Conservation (phyloP, 2,888 invertebrate genomes). For the Lasioglossum figueresi region DNA sequence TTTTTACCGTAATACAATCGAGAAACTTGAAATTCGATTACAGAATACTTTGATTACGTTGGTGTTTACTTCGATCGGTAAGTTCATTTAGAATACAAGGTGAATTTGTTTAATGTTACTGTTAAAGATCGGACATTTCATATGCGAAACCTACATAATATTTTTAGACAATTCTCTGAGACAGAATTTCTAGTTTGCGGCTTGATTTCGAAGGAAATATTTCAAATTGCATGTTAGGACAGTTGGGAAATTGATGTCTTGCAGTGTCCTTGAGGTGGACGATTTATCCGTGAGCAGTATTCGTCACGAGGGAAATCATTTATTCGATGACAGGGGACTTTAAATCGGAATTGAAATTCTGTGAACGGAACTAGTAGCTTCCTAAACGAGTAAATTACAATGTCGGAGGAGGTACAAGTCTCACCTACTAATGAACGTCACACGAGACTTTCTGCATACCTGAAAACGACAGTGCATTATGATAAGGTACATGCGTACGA, state of each 20-base stretch:
- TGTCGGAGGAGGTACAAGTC: conserved; percentile 28
- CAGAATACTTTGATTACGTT: too few species aligned
- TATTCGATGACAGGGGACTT: conserved; percentile 7
- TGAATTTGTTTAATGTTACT: too few species aligned
- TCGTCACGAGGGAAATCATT: conserved; percentile 11
- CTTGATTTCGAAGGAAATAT: not conserved
- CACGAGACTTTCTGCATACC: conserved; percentile 25
- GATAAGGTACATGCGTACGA: conserved; percentile 35
- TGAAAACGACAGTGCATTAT: conserved; percentile 41
- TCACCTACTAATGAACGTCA: conserved; percentile 44
- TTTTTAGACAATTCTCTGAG: not conserved
- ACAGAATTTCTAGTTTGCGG: too few species aligned
- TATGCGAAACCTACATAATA: too few species aligned
- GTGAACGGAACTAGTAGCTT: conserved; percentile 41
- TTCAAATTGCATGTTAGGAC: not conserved
- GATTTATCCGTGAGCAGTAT: not conserved
- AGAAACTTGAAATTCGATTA: too few species aligned
- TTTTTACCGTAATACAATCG: too few species aligned
- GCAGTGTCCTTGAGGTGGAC: not conserved
- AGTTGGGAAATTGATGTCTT: not conserved
- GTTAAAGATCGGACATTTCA: too few species aligned
- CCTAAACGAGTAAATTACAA: conserved; percentile 56
- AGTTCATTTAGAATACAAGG: too few species aligned
- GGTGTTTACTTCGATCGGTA: too few species aligned
- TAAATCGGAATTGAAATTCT: conserved; percentile 53